These are phyloP conservation scores for Scaptomyza cyrtandrae DNA, from an alignment of 2,888 invertebrate species.

Conservation along the genomic window DNA sequence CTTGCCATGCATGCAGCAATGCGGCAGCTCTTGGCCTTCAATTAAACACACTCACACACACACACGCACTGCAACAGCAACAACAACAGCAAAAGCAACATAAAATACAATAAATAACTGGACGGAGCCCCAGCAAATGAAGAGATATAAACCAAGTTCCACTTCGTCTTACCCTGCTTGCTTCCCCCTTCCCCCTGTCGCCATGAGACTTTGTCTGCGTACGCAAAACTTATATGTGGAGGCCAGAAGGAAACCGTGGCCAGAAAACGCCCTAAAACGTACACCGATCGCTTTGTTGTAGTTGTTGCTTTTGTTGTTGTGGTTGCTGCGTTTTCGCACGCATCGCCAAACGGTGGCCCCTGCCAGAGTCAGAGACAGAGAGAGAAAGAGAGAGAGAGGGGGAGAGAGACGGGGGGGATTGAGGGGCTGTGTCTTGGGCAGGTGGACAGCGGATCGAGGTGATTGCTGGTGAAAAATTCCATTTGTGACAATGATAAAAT, in stretches of 20 bases:
- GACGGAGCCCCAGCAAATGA: constrained; percentile 70
- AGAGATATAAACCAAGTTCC: constrained; percentile 76
- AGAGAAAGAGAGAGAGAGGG: constrained; percentile 35
- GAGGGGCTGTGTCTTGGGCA: constrained; percentile 22
- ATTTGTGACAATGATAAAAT: constrained; percentile 84
- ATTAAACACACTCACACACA: constrained; percentile 60
- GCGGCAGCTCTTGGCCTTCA: constrained; percentile 76
- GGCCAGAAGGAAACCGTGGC: constrained; percentile 74
- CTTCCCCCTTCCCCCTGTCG: background rate
- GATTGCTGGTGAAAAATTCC: constrained; percentile 80
- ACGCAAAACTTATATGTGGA: constrained; percentile 69
- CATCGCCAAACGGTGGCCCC: constrained; percentile 64
- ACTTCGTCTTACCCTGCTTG: constrained; percentile 27
- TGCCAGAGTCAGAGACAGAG: constrained; percentile 19
- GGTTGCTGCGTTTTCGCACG: constrained; percentile 79
- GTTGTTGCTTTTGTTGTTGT: constrained; percentile 35
- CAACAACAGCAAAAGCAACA: constrained; percentile 39
- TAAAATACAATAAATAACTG: constrained; percentile 79
- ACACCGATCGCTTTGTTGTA: constrained; percentile 51
- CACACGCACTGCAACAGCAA: constrained; percentile 17
- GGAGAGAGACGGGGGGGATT: constrained; percentile 28
- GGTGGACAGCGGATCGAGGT: constrained; percentile 70
- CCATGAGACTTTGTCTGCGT: constrained; percentile 46
- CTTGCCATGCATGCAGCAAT: constrained; percentile 78
- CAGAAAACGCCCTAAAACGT: constrained; percentile 79